Evolutionary conservation across 2,888 invertebrate genomes (phyloP).

Genomic region (Cremastinae sp.): DNA sequence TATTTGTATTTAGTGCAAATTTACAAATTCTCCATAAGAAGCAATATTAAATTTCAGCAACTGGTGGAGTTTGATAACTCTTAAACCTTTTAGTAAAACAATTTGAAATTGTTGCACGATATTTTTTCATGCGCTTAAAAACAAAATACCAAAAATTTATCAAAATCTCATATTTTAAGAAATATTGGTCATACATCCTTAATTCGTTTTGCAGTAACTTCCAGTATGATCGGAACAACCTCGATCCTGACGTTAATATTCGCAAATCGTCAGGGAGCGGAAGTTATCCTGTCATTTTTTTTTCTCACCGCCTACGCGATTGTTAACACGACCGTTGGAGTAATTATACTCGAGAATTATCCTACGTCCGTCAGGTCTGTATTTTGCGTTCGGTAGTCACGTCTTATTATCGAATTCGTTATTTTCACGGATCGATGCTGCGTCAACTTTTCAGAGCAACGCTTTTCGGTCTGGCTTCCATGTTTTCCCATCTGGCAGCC

Average conservation of each 20-base stretch:
- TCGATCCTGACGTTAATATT: conserved; percentile 63
- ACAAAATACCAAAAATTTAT: too few relatives aligned
- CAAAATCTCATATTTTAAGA: too few relatives aligned
- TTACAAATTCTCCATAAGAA: too few relatives aligned
- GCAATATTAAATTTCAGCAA: too few relatives aligned
- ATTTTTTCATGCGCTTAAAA: too few relatives aligned
- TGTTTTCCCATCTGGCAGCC: conserved; percentile 66
- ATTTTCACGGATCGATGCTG: conserved; percentile 23
- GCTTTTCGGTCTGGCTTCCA: conserved; percentile 64
- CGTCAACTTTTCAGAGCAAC: conserved; percentile 67
- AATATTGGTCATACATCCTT: too few relatives aligned
- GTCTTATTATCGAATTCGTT: conserved; percentile 6
- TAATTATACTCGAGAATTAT: conserved; percentile 70
- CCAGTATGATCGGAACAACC: conserved; percentile 66
- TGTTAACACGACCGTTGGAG: conserved; percentile 63
- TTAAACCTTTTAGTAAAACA: too few relatives aligned
- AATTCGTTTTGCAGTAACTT: conserved; percentile 64
- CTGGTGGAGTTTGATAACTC: too few relatives aligned
- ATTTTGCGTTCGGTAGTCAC: not conserved
- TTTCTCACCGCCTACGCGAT: conserved; percentile 67
- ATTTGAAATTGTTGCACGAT: too few relatives aligned
- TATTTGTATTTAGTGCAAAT: too few relatives aligned
- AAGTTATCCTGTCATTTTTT: conserved; percentile 61
- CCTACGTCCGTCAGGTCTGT: conserved; percentile 70
- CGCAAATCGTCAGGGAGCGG: conserved; percentile 37